Percentiles rank a stretch among this genome's conserved stretches.
Evolutionary conservation across 1,140 invertebrate species (phyloP).

Genomic region (Sinonovacula constricta): DNA sequence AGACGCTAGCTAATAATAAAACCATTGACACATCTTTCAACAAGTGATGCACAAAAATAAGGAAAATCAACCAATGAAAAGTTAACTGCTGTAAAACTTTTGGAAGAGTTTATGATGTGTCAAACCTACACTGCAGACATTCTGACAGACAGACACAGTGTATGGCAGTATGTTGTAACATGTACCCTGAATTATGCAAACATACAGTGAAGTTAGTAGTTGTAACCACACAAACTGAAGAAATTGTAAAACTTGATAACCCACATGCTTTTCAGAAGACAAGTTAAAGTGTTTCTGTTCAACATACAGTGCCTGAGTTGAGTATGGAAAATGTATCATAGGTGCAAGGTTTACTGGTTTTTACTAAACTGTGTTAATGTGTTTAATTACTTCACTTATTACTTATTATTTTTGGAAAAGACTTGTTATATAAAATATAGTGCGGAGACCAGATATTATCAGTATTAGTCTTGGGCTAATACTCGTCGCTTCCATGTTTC

Average conservation of each 20-base stretch:
- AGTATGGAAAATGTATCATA: background rate
- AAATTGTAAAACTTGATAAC: slow-evolving; percentile 6
- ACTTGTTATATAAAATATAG: background rate
- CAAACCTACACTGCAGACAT: background rate
- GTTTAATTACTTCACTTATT: too few relatives aligned
- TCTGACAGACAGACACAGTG: background rate
- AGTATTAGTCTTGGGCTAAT: slow-evolving; percentile 6
- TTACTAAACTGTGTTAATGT: slow-evolving; percentile 6
- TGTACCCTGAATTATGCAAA: slow-evolving; percentile 4
- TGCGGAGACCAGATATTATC: slow-evolving; percentile 3
- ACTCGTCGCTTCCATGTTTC: background rate
- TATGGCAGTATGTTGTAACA: background rate
- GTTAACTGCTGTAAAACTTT: background rate
- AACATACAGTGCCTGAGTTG: background rate
- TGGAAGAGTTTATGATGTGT: background rate
- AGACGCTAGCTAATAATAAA: too few relatives aligned
- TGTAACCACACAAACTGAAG: slow-evolving; percentile 5
- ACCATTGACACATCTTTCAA: too few relatives aligned
- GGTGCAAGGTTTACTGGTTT: background rate
- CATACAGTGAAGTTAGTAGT: background rate
- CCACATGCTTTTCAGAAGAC: background rate
- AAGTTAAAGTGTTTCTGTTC: background rate
- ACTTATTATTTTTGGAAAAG: too few relatives aligned
- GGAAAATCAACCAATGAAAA: background rate
- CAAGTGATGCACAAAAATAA: background rate